These are phyloP conservation scores for Mirza zaza DNA, from an alignment of 2,113 vertebrate genomes.

Conservation along the genomic window DNA sequence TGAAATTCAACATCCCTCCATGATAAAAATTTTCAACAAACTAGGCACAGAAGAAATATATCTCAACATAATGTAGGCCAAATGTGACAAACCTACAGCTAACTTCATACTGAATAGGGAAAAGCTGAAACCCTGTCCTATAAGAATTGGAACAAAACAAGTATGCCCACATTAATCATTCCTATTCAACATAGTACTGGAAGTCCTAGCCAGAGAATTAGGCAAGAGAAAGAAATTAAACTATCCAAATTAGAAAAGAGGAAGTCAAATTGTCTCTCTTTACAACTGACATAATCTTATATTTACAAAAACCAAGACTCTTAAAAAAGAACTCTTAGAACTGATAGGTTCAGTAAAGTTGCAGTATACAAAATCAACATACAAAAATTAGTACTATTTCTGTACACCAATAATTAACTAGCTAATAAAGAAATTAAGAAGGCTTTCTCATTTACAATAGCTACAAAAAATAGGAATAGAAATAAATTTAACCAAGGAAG, in stretches of 20 bases:
- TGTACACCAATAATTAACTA: not conserved
- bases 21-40: too few species aligned
- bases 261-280: not conserved
- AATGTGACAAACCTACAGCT: too few species aligned
- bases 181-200: too few species aligned
- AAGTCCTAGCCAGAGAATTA: not conserved
- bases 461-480: not conserved
- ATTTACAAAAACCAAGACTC: not conserved
- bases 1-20: too few species aligned
- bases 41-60: too few species aligned
- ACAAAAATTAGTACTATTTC: not conserved
- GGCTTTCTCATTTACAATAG: not conserved
- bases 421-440: not conserved
- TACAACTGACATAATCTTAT: not conserved
- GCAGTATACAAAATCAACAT: not conserved
- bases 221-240: not conserved
- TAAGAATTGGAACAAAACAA: too few species aligned
- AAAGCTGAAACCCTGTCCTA: not conserved
- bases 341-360: not conserved
- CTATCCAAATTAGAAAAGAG: not conserved
- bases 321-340: not conserved
- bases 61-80: too few species aligned
- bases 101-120: too few species aligned
- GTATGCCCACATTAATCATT: too few species aligned
- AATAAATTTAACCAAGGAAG: not conserved